phyloP scores from a whole-genome alignment of 2,113 vertebrate species.

The Melanocharis versteri region DNA sequence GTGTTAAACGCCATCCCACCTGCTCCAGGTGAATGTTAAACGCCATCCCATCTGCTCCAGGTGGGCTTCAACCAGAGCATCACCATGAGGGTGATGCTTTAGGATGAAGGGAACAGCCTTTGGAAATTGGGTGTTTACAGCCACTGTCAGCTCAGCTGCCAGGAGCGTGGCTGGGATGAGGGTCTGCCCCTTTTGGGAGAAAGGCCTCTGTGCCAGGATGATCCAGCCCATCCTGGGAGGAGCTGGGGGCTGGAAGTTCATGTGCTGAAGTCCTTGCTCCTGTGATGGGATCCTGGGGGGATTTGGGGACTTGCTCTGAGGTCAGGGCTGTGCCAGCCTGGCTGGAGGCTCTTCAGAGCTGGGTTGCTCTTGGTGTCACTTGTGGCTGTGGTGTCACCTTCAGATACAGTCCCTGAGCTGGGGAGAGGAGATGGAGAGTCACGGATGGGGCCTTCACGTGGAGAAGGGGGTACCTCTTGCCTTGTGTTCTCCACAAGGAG shows the following conservation, averaged over 20 bases:
- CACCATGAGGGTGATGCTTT: not conserved
- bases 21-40: not conserved
- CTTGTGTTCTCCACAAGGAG: not conserved
- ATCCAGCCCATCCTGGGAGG: not conserved
- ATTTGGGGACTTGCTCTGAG: not conserved
- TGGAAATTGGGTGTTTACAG: not conserved
- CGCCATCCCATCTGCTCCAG: not conserved
- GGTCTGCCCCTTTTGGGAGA: not conserved
- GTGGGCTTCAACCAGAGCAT: not conserved
- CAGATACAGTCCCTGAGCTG: not conserved
- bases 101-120: not conserved
- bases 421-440: not conserved
- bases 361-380: not conserved
- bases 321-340: not conserved
- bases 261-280: not conserved
- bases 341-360: not conserved
- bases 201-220: rapidly evolving
- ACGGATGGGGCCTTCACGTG: not conserved
- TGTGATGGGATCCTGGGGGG: not conserved
- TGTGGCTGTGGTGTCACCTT: not conserved
- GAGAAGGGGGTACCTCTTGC: not conserved
- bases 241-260: not conserved
- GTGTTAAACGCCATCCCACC: rapidly evolving
- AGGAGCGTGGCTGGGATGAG: not conserved
- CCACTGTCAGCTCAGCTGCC: rapidly evolving